Base-by-base conservation (phyloP, 2,888 invertebrate genomes). In the Patella depressa region DNA sequence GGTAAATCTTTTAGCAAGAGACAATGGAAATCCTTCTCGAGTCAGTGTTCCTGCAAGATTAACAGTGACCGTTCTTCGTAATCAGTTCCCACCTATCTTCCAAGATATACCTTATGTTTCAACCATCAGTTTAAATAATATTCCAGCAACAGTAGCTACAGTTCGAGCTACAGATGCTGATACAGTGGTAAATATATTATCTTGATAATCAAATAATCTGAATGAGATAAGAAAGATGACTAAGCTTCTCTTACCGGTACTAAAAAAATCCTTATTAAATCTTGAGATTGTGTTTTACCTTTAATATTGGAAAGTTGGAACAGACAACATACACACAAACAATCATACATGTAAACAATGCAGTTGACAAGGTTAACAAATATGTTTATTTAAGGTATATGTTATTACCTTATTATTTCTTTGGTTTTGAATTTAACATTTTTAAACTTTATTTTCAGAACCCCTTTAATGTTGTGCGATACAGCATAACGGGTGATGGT, bases 401-500 rank as follows among this genome's bases (percentile, higher is more conserved):
- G 45, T 45, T 45, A 45, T 45, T 45, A 45, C 45, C 7, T 45
- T 45, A 45, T 45, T 45, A 34, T 4, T 45, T 45, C 7, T 45
- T 7, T 4, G 45, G 9, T 45, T 45, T 45, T 45, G 7, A 9
- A 45, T 45, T 45, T 45, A 45, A 45, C 45, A 45, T 45, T 45
- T 45, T 45, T 9, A 45, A 45, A 45, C 45, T 70, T 75, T 65
- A 15, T 65, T 82, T 83, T n/a, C 80, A 89, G 88, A 77, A 80
- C 12, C 89, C 89, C 19, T 89, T 85, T 82, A 86, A 85, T 73
- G 75, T 59, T 3, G 77, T 89, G 53, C 79, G 79, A 3, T 90
- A 88, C 81, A 79, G 80, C 53, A 88, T 90, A 53, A 88, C 88
- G 70, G 90, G 89, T 3, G 88, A 88, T 80, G 88, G 88, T 55